Conservation (phyloP, 2,113 vertebrate genomes). For the Spea multiplicata region DNA sequence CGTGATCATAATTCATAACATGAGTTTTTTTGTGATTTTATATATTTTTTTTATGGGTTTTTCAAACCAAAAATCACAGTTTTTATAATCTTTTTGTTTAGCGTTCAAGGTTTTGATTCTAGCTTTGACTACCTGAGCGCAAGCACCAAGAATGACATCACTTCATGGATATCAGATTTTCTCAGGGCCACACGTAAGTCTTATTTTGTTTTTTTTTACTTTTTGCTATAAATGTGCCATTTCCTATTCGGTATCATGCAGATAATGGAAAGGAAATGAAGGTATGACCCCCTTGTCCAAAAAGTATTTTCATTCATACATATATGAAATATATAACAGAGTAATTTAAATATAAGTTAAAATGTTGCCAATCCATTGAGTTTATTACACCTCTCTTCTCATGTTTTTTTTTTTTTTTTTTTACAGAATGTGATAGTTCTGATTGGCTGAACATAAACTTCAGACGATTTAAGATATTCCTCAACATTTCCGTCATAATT, state of each 20-base stretch:
- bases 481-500: constrained; percentile 32
- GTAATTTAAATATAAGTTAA: no score
- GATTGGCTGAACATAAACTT: constrained; percentile 40
- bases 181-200: constrained; percentile 18
- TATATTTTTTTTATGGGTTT: no score
- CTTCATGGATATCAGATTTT: constrained; percentile 42
- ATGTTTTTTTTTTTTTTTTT: neutral
- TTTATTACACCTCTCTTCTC: no score
- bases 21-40: no score
- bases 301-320: no score
- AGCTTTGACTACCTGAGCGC: constrained; percentile 41
- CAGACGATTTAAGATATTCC: constrained; percentile 27
- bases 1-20: no score
- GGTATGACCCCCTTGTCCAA: no score
- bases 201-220: neutral
- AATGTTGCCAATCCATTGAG: no score
- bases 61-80: neutral
- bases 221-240: no score
- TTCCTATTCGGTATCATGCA: no score
- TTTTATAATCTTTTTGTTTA: constrained; percentile 15
- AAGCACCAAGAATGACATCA: constrained; percentile 34
- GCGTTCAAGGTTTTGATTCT: constrained; percentile 46
- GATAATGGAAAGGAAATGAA: no score
- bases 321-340: no score
- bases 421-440: constrained; percentile 44